Evolutionary conservation across 1,140 invertebrate genomes (phyloP), one percentile per base, ranked within the genome.

Genomic region (Heliconius nattereri): DNA sequence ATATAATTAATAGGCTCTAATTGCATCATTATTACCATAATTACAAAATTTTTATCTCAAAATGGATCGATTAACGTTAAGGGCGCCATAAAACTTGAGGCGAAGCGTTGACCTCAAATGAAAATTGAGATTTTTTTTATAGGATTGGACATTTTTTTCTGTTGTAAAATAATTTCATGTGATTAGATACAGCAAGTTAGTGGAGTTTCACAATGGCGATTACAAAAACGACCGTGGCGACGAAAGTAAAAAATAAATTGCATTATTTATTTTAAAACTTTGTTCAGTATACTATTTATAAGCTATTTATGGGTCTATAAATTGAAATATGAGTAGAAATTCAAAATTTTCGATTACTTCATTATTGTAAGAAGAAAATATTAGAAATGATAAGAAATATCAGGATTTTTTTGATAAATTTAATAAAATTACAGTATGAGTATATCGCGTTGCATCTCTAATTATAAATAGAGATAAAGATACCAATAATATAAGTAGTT

Each of bases 121-220:
- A 77, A 75, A 81, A 37, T 78, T 72, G 16, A 66, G 20, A 49
- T 73, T 79, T 82, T 45, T n/a, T 82, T 80, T 83, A 66, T 71
- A 19, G 26, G 45, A 72, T 78, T 52, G 76, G 78, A 83, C 81
- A 83, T 78, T 80, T 83, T 77, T 66, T 66, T 66, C 60, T 29
- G n/a, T 78, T 72, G 79, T 80, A 77, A 75, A 78, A 83, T 83
- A 83, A 83, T 83, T 80, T 83, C 78, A 80, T 75, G 76, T 78
- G 75, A 83, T 83, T 83, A 74, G 81, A 71, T 29, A 78, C 78
- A 75, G 72, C 66, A 66, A 79, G 71, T 78, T 78, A 75, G 23
- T n/a, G 29, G 75, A 73, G 32, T 70, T 76, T 76, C 72, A 72
- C 66, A 60, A 76, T 81, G 29, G 37, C 3, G 72, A 35, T 57